phyloP scores from a whole-genome alignment of 2,113 vertebrate genomes.

The Ciconia boyciana region DNA sequence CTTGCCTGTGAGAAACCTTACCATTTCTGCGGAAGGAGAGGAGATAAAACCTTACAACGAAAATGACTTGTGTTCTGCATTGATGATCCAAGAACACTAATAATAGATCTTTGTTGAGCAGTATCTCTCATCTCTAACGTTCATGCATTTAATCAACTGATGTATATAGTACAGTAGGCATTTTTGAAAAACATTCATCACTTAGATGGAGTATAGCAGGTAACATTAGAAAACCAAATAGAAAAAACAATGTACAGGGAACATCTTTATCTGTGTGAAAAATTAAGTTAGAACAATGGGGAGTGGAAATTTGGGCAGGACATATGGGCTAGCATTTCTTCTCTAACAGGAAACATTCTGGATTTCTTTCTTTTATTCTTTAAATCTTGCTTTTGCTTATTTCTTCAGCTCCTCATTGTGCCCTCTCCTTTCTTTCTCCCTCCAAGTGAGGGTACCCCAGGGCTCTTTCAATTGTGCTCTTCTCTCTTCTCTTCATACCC shows the following conservation, averaged over 20 bases:
- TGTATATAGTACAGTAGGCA: neutral
- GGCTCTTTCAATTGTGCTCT: neutral
- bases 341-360: neutral
- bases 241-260: neutral
- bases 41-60: slow-evolving; percentile 25
- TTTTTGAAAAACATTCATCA: neutral
- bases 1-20: slow-evolving; percentile 11
- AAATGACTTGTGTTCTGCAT: slow-evolving; percentile 11
- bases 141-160: slow-evolving; percentile 14
- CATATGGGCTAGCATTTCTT: neutral
- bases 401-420: neutral
- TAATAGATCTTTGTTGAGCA: slow-evolving; percentile 13
- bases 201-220: neutral
- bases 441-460: neutral
- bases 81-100: slow-evolving; percentile 31
- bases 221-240: neutral
- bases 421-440: neutral
- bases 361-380: neutral
- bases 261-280: neutral
- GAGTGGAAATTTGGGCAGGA: neutral
- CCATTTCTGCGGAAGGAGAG: neutral
- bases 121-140: neutral
- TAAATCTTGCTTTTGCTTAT: neutral
- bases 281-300: neutral
- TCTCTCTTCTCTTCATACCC: neutral